phyloP scores from a whole-genome alignment of 2,113 vertebrate genomes.

The Bos indicus region DNA sequence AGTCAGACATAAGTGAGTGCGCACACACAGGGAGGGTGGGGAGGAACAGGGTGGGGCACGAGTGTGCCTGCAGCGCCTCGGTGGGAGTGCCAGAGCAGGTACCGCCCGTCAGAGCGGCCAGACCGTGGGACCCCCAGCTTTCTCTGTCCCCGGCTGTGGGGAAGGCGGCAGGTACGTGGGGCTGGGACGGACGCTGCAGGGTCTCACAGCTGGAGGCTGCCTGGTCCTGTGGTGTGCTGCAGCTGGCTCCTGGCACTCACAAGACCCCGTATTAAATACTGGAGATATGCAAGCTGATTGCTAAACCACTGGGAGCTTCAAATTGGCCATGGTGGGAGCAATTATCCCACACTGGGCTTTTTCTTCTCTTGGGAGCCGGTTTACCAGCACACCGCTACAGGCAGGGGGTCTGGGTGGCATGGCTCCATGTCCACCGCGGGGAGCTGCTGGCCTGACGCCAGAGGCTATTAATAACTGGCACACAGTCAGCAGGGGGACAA shows the following conservation, averaged over 20 bases:
- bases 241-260: too few species aligned
- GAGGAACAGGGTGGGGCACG: neutral
- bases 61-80: fast-evolving
- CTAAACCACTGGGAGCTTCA: neutral
- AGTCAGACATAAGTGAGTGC: neutral
- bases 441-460: neutral
- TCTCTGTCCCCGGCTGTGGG: neutral
- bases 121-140: neutral
- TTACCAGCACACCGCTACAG: neutral
- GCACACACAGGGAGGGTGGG: neutral
- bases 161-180: neutral
- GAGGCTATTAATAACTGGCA: neutral
- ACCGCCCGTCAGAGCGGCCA: too few species aligned
- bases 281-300: neutral
- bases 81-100: neutral
- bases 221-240: fast-evolving
- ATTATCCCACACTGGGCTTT: neutral
- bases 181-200: neutral
- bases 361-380: neutral
- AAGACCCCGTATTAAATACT: neutral
- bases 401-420: neutral
- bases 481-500: neutral
- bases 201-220: neutral
- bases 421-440: neutral
- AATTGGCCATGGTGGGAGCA: neutral